Conservation (phyloP, 2,797 vertebrate genomes). For the Epinephelus awoara region DNA sequence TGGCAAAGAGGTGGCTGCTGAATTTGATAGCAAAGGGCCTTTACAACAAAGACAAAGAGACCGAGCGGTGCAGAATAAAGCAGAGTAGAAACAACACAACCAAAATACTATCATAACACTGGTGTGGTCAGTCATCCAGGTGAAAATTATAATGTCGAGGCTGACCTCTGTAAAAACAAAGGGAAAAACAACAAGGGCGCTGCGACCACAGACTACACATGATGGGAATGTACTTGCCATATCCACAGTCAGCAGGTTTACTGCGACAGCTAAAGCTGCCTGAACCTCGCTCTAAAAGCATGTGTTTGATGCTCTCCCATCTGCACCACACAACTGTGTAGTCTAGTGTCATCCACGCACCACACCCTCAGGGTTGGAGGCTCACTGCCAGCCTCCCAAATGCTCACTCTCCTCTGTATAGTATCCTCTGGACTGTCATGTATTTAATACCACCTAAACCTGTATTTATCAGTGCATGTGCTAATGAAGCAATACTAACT, state of each 20-base stretch:
- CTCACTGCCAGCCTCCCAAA: constrained; percentile 33
- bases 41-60: constrained; percentile 61
- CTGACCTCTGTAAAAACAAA: constrained; percentile 70
- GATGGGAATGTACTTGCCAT: constrained; percentile 77
- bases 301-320: constrained; percentile 67
- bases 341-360: constrained; percentile 47
- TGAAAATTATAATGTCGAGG: constrained; percentile 75
- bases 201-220: constrained; percentile 66
- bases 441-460: not conserved
- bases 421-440: constrained; percentile 11
- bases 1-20: constrained; percentile 57
- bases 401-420: constrained; percentile 5
- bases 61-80: constrained; percentile 55
- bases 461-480: not conserved
- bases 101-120: constrained; percentile 74
- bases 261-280: constrained; percentile 70
- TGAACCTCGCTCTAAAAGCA: constrained; percentile 67
- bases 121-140: constrained; percentile 79
- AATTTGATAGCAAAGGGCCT: constrained; percentile 60
- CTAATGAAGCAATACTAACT: constrained; percentile 11
- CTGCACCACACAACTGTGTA: constrained; percentile 61
- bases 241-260: constrained; percentile 79
- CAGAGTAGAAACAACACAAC: constrained; percentile 61
- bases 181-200: constrained; percentile 68
- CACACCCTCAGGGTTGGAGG: constrained; percentile 47